A percentile compares a stretch with the other conserved stretches of the same genome.
These are phyloP conservation scores for Empidonax traillii DNA, from an alignment of 2,113 vertebrate genomes.

Conservation along the genomic window DNA sequence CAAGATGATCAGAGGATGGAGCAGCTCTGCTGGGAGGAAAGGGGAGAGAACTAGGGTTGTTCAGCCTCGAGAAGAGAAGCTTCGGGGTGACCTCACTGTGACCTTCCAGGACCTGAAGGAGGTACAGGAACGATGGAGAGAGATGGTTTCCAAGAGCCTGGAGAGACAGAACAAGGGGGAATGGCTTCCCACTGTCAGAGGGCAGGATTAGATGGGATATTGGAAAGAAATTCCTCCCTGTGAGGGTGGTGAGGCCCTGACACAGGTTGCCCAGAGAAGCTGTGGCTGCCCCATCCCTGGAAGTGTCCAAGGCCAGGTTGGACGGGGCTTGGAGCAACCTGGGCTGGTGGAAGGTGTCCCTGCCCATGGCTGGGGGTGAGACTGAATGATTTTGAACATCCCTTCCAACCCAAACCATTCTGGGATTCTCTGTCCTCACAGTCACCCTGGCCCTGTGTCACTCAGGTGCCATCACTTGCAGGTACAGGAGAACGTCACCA, in stretches of 20 bases:
- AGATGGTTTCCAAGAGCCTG: neutral
- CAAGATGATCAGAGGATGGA: neutral
- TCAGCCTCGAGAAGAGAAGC: neutral
- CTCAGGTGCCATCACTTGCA: neutral
- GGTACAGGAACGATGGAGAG: neutral
- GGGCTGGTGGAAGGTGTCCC: neutral
- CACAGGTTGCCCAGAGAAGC: neutral
- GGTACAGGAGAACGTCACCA: neutral
- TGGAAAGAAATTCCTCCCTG: accelerated
- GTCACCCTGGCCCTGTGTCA: accelerated
- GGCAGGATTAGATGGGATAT: accelerated
- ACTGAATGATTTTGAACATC: no score
- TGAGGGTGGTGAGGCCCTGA: neutral
- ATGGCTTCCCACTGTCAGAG: neutral
- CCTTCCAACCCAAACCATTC: neutral
- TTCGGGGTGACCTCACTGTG: neutral
- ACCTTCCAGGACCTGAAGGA: neutral
- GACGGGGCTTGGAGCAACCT: neutral
- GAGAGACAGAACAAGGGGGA: neutral
- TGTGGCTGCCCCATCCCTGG: neutral
- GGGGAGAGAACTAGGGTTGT: accelerated
- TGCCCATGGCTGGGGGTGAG: neutral
- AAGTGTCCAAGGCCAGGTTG: neutral
- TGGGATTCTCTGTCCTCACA: accelerated
- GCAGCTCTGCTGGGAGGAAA: neutral